These are phyloP conservation scores for Platyrinchus mystaceus DNA, from an alignment of 2,797 vertebrate genomes.

Conservation along the genomic window DNA sequence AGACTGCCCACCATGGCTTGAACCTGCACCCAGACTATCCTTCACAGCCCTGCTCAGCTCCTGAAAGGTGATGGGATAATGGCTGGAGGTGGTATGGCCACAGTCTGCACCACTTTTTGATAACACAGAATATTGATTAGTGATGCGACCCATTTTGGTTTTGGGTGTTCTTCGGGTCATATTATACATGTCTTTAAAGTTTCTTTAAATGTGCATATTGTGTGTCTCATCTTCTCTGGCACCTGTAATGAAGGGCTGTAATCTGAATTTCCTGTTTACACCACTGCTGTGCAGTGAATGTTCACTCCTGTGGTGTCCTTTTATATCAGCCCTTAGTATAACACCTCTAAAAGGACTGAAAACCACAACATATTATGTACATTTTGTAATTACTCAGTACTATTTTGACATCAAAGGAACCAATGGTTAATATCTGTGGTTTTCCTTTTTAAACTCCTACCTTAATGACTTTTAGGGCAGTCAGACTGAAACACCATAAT, in stretches of 20 bases:
- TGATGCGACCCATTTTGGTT: background rate
- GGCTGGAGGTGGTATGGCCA: background rate
- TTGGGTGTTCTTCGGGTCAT: background rate
- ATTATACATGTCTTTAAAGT: constrained; percentile 13
- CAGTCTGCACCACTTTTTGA: background rate
- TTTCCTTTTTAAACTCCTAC: constrained; percentile 35
- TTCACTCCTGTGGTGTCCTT: constrained; percentile 24
- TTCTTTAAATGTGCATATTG: constrained; percentile 18
- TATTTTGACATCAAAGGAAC: constrained; percentile 49
- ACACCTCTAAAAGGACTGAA: constrained; percentile 44
- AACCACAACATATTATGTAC: constrained; percentile 23
- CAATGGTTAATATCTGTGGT: constrained; percentile 1
- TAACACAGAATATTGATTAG: background rate
- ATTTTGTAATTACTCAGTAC: constrained; percentile 54
- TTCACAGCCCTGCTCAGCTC: background rate
- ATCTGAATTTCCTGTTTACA: constrained; percentile 31
- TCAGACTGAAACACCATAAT: background rate
- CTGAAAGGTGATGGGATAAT: background rate
- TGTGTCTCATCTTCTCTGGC: background rate
- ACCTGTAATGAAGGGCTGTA: constrained; percentile 44
- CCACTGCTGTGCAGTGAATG: background rate
- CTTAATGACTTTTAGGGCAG: constrained; percentile 56
- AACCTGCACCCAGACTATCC: accelerated
- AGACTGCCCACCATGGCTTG: background rate
- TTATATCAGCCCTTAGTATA: constrained; percentile 38